A percentile compares a stretch with the other conserved stretches of the same genome.
Evolutionary conservation across 1,140 invertebrate genomes (phyloP).

Genomic region (Bilobella aurantiaca): DNA sequence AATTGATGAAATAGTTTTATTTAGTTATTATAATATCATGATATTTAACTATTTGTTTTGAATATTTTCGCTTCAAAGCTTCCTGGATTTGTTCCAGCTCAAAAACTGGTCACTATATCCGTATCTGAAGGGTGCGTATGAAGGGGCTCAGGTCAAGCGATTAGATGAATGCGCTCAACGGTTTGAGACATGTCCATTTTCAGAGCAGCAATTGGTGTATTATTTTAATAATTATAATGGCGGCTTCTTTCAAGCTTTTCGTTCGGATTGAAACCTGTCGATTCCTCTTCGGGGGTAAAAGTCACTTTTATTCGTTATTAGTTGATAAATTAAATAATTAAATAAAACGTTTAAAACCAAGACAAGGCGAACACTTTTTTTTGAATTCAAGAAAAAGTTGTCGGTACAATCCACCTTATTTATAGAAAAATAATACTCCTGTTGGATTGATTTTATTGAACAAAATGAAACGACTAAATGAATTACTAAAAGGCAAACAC

Average conservation of each 20-base stretch:
- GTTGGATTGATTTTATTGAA: too few relatives aligned
- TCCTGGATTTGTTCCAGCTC: constrained; percentile 31
- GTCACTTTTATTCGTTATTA: neutral
- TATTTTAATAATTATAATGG: constrained; percentile 77
- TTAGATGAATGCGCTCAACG: constrained; percentile 24
- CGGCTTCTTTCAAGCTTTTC: constrained; percentile 60
- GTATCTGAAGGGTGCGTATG: constrained; percentile 29
- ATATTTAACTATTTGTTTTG: neutral
- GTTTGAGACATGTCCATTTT: constrained; percentile 61
- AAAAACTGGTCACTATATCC: constrained; percentile 33
- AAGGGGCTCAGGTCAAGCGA: constrained; percentile 24
- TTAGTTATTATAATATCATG: too few relatives aligned
- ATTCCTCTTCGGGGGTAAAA: neutral
- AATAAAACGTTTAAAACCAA: too few relatives aligned
- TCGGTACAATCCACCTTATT: too few relatives aligned
- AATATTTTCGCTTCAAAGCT: constrained; percentile 18
- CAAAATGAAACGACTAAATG: too few relatives aligned
- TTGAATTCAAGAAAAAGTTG: too few relatives aligned
- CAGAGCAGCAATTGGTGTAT: constrained; percentile 56
- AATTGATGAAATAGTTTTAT: too few relatives aligned
- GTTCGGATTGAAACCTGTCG: neutral
- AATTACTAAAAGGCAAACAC: too few relatives aligned
- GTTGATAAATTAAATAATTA: too few relatives aligned
- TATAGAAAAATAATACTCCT: too few relatives aligned
- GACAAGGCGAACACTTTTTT: too few relatives aligned